phyloP scores from a whole-genome alignment of 2,797 vertebrate genomes.

The Pitangus sulphuratus region DNA sequence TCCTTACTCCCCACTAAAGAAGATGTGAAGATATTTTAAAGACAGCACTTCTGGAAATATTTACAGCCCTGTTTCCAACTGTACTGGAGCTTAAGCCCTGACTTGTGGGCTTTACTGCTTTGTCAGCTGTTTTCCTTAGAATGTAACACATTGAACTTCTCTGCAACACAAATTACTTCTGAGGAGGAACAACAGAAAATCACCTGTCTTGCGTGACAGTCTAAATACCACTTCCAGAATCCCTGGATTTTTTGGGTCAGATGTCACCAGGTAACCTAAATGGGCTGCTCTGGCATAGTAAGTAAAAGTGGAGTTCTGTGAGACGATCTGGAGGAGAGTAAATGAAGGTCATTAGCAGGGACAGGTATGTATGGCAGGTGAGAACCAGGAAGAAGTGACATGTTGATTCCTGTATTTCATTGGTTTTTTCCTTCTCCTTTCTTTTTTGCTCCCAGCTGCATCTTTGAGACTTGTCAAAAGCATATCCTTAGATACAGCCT shows the following conservation, averaged over 20 bases:
- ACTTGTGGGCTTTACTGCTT: neutral
- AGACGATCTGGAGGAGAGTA: neutral
- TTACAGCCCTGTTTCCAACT: neutral
- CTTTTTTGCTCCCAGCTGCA: neutral
- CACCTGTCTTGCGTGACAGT: neutral
- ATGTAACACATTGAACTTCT: neutral
- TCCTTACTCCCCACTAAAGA: neutral
- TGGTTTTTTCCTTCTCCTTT: rapidly evolving
- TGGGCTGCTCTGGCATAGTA: neutral
- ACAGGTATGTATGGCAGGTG: neutral
- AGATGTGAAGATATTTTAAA: neutral
- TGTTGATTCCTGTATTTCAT: neutral
- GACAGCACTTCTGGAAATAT: neutral
- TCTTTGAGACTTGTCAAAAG: neutral
- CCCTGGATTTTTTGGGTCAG: neutral
- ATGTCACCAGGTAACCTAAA: neutral
- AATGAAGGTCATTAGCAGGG: neutral
- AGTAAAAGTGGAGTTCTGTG: neutral
- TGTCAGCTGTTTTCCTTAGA: neutral
- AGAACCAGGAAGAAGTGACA: neutral
- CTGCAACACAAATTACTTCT: neutral
- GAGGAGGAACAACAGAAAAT: neutral
- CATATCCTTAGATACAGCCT: neutral
- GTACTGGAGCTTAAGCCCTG: neutral
- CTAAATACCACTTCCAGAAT: neutral